These are phyloP conservation scores for Apogon talboti DNA, from an alignment of 2,797 vertebrate genomes.

Conservation along the genomic window DNA sequence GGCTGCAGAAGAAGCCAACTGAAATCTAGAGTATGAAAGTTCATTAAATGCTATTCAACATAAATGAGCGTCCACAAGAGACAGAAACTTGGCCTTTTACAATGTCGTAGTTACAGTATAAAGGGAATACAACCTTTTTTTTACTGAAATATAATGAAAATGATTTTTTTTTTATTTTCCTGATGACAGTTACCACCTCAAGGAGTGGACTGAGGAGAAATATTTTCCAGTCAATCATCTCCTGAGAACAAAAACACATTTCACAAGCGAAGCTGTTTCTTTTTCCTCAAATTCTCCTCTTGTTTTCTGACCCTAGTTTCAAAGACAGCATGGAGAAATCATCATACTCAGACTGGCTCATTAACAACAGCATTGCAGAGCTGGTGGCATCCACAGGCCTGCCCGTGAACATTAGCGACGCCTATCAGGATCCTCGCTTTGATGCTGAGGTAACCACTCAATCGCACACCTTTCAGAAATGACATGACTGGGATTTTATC, in stretches of 20 bases:
- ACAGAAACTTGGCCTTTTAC: slow-evolving; percentile 27
- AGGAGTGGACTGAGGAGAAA: background rate
- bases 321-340: slow-evolving; percentile 97
- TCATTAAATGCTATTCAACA: slow-evolving; percentile 69
- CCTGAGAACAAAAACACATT: slow-evolving; percentile 12
- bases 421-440: slow-evolving; percentile 97
- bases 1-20: slow-evolving; percentile 64
- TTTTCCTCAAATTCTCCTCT: slow-evolving; percentile 12
- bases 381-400: slow-evolving; percentile 97
- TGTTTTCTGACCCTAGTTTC: slow-evolving; percentile 83
- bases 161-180: background rate
- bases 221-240: too few species aligned
- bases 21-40: slow-evolving; percentile 63
- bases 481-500: slow-evolving; percentile 10
- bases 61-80: slow-evolving; percentile 28
- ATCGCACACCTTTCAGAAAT: background rate
- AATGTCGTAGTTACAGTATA: slow-evolving; percentile 29
- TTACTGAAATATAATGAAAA: too few species aligned
- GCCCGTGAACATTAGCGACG: slow-evolving; percentile 97
- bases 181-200: background rate
- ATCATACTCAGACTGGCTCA: slow-evolving; percentile 96
- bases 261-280: too few species aligned
- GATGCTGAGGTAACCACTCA: slow-evolving; percentile 90
- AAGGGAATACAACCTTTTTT: background rate
- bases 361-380: slow-evolving; percentile 98